Base-by-base conservation (phyloP, 2,888 invertebrate genomes). In the Ariolimax columbianus region DNA sequence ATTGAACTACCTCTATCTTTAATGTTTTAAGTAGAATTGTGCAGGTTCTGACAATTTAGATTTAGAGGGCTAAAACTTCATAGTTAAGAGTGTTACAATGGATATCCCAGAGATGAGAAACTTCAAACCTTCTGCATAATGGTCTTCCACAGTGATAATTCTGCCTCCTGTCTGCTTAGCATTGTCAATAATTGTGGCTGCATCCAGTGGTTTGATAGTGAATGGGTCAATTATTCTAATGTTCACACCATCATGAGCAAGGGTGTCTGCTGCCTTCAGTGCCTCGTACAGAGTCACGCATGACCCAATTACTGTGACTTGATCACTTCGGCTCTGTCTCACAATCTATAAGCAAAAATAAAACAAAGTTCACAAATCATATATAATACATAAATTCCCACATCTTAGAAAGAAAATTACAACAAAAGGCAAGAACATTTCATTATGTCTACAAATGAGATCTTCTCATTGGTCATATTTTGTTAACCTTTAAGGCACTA, bases 271-370 rank as follows among this genome's bases (percentile, higher is more conserved):
- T 40, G 99, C 99, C 86, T 96, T 95, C 75, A 99, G 90, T 0
- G 97, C 97, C 94, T 99, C 99, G 93, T 97, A 96, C 84, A 99
- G 95, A 0, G 99, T 99, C 36, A 99, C 96, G 77, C 99, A 99
- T 70, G 97, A 97, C 26, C 98, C 98, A 91, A 99, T 96, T 36
- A 99, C 94, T 75, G 99, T 95, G 82, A 97, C 97, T 93, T 96
- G 95, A 95, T 99, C 99, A 47, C 96, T 95, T 11, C 95, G 92
- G 0, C 96, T 96, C 93, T 97, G 95, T 82, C 96, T 96, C 4
- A 99, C 95, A 7, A 99, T 94, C 94, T 97, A 86, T 0, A 87
- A 86, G 66, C 47, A 70, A 85, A 66, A 63, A 77, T 14, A 78
- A 68, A 55, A 55, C 23, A 55, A 55, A 6, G 23, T 17, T n/a